Percentiles rank a stretch among this genome's conserved stretches.
Evolutionary conservation across 2,113 vertebrate genomes (phyloP).

Genomic region (Psephotus haematonotus): DNA sequence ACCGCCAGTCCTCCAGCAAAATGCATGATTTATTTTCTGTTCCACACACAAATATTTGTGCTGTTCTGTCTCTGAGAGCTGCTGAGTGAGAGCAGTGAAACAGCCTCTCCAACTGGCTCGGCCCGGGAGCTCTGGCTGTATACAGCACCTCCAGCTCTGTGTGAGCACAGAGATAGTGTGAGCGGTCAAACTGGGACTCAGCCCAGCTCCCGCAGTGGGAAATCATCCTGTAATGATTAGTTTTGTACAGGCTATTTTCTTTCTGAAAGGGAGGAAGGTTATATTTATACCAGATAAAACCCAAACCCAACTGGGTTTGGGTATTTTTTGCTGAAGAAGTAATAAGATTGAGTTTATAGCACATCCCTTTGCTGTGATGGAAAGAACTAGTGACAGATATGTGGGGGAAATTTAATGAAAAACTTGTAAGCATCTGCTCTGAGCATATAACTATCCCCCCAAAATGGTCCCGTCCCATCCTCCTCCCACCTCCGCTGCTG

Average conservation of each 20-base stretch:
- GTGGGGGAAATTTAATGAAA: neutral
- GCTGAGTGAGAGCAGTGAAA: neutral
- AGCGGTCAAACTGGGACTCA: neutral
- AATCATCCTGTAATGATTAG: neutral
- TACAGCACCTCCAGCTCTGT: rapidly evolving
- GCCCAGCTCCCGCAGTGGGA: neutral
- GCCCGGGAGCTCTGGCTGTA: neutral
- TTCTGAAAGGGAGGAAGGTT: neutral
- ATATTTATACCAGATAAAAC: neutral
- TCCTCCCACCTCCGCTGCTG: neutral
- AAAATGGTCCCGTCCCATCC: neutral
- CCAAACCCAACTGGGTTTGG: rapidly evolving
- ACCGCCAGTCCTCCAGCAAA: neutral
- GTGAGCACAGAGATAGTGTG: rapidly evolving
- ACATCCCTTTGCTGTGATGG: neutral
- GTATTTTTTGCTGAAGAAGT: neutral
- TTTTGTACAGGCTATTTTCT: neutral
- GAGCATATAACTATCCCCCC: neutral
- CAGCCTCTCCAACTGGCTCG: neutral
- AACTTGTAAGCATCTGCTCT: neutral
- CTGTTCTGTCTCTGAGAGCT: neutral
- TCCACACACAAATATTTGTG: constrained; percentile 12
- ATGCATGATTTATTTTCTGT: neutral
- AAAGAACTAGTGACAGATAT: neutral
- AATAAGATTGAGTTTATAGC: neutral